Conservation (phyloP, 2,797 vertebrate species). For the Garrulus glandarius region DNA sequence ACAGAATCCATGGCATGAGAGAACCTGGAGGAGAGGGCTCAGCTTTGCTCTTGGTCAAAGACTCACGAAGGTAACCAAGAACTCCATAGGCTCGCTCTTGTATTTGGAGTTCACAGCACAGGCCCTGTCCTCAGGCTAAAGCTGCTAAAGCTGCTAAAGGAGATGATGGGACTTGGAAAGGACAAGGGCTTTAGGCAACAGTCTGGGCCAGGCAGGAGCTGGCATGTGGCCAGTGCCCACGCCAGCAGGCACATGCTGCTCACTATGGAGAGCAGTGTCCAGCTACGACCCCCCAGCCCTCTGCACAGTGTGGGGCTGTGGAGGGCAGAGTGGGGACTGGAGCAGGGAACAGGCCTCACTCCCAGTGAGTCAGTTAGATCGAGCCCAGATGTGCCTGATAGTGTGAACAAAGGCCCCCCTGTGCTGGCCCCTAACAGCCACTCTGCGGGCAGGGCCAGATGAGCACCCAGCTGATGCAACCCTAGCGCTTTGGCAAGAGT, state of each 20-base stretch:
- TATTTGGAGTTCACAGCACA: neutral
- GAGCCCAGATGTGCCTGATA: neutral
- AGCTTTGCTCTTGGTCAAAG: neutral
- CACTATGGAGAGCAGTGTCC: accelerated
- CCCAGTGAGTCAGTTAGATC: neutral
- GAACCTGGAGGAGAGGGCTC: neutral
- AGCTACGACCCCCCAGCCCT: accelerated
- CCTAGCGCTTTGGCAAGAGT: neutral
- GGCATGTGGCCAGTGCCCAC: accelerated
- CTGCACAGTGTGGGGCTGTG: accelerated
- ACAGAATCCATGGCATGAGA: neutral
- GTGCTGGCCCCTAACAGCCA: neutral
- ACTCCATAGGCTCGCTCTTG: neutral
- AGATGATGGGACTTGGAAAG: accelerated
- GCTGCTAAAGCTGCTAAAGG: neutral
- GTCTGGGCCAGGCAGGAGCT: neutral
- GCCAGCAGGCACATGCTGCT: accelerated
- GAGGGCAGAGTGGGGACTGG: neutral
- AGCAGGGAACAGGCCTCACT: neutral
- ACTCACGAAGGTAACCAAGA: accelerated
- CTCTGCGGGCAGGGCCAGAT: neutral
- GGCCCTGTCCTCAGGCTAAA: accelerated
- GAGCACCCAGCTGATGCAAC: slow-evolving; percentile 12
- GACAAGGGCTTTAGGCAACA: neutral
- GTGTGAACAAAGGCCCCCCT: neutral